Conservation (phyloP, 2,888 invertebrate species). For the Pelosia muscerda region DNA sequence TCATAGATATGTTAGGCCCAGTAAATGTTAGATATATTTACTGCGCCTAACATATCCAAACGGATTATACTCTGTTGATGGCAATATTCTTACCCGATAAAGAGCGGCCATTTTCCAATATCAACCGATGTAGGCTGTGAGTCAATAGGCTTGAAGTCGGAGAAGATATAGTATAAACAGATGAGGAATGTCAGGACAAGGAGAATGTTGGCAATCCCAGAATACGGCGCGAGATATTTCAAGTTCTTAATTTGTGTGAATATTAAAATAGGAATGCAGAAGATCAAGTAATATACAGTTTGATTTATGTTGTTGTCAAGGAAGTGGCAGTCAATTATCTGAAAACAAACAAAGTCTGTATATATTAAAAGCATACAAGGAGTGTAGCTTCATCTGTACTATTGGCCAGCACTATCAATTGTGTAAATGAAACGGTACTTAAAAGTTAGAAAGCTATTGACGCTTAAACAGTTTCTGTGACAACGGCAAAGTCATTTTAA, state of each 20-base stretch:
- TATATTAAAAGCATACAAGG: neutral
- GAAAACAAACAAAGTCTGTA: slow-evolving; percentile 46
- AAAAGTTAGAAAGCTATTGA: too few relatives aligned
- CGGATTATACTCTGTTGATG: neutral
- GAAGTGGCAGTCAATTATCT: slow-evolving; percentile 73
- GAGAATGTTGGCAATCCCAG: slow-evolving; percentile 94
- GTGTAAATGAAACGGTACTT: too few relatives aligned
- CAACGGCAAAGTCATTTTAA: too few relatives aligned
- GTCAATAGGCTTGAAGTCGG: slow-evolving; percentile 75
- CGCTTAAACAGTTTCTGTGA: too few relatives aligned
- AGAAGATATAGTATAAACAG: slow-evolving; percentile 93
- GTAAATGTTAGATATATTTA: too few relatives aligned
- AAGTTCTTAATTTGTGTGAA: slow-evolving; percentile 90
- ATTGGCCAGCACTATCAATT: too few relatives aligned
- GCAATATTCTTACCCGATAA: slow-evolving; percentile 89
- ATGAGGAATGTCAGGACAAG: slow-evolving; percentile 92
- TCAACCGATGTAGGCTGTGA: slow-evolving; percentile 86
- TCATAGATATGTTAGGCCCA: too few relatives aligned
- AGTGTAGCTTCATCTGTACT: too few relatives aligned
- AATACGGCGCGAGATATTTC: slow-evolving; percentile 95
- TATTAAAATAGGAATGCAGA: slow-evolving; percentile 73
- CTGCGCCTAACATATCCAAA: too few relatives aligned
- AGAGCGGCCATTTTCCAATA: slow-evolving; percentile 91
- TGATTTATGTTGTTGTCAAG: slow-evolving; percentile 56
- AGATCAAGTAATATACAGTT: slow-evolving; percentile 76